Percentiles rank a stretch among this genome's conserved stretches.
Evolutionary conservation across 53 echinoderm and acorn worm species (phyloP).

Genomic region (Paracentrotus lividus): DNA sequence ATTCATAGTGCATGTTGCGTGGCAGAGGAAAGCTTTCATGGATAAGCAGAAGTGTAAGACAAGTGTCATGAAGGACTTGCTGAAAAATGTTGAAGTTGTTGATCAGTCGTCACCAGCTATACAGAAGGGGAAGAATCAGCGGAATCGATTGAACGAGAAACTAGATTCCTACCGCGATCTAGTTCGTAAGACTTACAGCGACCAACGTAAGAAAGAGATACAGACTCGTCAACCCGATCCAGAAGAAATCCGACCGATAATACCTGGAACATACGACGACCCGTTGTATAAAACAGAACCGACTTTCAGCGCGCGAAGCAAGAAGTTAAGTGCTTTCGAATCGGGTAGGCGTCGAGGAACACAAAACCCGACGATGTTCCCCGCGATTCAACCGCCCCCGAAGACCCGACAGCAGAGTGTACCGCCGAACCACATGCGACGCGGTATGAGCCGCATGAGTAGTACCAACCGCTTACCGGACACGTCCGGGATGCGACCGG

Average conservation of each 20-base stretch:
- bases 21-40: constrained; percentile 98
- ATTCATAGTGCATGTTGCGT: constrained; percentile 95
- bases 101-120: constrained; percentile 67
- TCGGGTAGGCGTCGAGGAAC: not conserved
- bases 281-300: constrained; percentile 87
- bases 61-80: constrained; percentile 91
- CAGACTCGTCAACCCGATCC: constrained; percentile 29
- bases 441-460: constrained; percentile 41
- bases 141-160: constrained; percentile 72
- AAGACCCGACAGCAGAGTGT: constrained; percentile 54
- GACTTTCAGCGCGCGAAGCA: constrained; percentile 57
- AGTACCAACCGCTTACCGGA: constrained; percentile 32
- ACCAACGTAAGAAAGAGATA: constrained; percentile 54
- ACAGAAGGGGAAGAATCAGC: constrained; percentile 73
- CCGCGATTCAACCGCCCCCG: constrained; percentile 66
- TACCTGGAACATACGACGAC: constrained; percentile 73
- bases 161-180: constrained; percentile 77
- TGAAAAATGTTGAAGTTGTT: constrained; percentile 77
- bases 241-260: constrained; percentile 85
- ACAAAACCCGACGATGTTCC: constrained; percentile 70
- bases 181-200: constrained; percentile 79
- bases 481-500: constrained; percentile 8
- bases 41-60: constrained; percentile 92
- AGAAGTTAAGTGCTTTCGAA: constrained; percentile 44
- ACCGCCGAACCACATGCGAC: constrained; percentile 69